Conservation (phyloP, 2,797 vertebrate genomes). For the Buceros bicornis region DNA sequence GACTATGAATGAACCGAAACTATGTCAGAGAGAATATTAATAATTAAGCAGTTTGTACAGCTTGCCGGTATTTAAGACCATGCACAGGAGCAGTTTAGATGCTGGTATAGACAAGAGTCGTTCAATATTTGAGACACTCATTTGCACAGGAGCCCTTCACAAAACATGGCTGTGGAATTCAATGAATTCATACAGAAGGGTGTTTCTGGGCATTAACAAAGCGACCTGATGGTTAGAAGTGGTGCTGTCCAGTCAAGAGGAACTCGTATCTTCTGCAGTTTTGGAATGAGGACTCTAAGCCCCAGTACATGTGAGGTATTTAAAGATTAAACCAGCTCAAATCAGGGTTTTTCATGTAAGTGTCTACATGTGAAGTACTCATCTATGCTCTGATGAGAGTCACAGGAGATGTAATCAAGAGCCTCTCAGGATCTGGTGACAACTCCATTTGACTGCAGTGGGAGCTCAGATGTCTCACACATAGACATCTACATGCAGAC, state of each 20-base stretch:
- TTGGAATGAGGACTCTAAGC: not conserved
- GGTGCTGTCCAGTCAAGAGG: not conserved
- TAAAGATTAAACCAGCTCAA: not conserved
- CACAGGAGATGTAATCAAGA: not conserved
- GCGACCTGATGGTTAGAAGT: slow-evolving; percentile 5
- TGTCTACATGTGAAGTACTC: not conserved
- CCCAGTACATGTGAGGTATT: not conserved
- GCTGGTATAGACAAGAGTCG: not conserved
- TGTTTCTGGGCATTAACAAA: not conserved
- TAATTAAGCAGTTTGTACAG: not conserved
- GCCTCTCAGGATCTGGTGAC: not conserved
- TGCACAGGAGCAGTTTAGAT: not conserved
- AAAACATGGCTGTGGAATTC: not conserved
- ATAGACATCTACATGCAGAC: not conserved
- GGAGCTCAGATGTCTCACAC: not conserved
- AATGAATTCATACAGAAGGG: not conserved
- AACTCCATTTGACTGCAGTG: not conserved
- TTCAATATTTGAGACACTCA: not conserved
- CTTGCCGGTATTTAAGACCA: not conserved
- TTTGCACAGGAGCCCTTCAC: not conserved
- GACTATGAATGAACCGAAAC: not conserved
- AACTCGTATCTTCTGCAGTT: not conserved
- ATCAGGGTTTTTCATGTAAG: not conserved
- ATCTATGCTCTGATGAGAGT: not conserved
- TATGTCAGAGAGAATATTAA: not conserved